A percentile compares a stretch with the other conserved stretches of the same genome.
phyloP scores from a whole-genome alignment of 1,140 invertebrate species.

The Drosophila ercepeae region DNA sequence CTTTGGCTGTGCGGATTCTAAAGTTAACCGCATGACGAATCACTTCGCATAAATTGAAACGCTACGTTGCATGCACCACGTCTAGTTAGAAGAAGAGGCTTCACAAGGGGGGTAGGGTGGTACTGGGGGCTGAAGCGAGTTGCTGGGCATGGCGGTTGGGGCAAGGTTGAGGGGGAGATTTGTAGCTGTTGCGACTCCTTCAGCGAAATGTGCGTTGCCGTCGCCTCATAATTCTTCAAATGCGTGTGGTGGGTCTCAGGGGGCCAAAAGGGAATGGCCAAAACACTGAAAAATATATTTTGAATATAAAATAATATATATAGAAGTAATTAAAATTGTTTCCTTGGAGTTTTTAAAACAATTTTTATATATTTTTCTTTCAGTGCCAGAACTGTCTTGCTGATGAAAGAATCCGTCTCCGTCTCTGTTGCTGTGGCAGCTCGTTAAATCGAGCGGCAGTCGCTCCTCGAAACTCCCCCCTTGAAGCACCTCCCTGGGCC shows the following conservation, averaged over 20 bases:
- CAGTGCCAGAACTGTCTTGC: constrained; percentile 28
- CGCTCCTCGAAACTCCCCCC: constrained; percentile 4
- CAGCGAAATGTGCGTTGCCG: constrained; percentile 70
- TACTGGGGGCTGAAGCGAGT: not conserved
- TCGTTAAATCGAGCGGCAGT: constrained; percentile 71
- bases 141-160: not conserved
- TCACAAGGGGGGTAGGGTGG: constrained; percentile 3
- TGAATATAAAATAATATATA: not conserved
- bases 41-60: constrained; percentile 82
- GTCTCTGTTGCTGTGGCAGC: constrained; percentile 56
- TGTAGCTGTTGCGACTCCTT: constrained; percentile 60
- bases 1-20: constrained; percentile 69
- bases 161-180: constrained; percentile 22
- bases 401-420: constrained; percentile 62
- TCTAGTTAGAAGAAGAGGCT: constrained; percentile 53
- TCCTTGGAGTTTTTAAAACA: no score
- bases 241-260: constrained; percentile 64
- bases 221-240: constrained; percentile 79
- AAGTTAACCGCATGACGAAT: constrained; percentile 82
- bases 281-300: not conserved
- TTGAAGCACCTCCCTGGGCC: not conserved
- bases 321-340: no score
- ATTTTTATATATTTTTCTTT: not conserved
- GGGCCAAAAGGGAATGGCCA: constrained; percentile 30
- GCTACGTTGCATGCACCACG: constrained; percentile 73